A percentile compares a stretch with the other conserved stretches of the same genome.
These are phyloP conservation scores for Byasa hedistus DNA, from an alignment of 2,888 invertebrate genomes.

Conservation along the genomic window DNA sequence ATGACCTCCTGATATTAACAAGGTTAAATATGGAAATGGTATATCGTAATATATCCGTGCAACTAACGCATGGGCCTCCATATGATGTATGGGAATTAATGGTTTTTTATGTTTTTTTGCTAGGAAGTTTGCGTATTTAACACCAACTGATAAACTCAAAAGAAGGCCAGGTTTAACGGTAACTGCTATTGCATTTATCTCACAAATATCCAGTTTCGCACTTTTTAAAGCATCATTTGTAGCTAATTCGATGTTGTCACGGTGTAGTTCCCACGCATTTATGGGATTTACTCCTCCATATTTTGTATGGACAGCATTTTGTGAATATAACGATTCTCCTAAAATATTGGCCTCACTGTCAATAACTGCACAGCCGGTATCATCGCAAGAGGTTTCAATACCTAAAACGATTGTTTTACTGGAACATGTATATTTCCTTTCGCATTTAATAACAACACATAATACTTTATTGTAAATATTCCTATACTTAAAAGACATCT, in stretches of 20 bases:
- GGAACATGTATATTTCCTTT: constrained; percentile 12
- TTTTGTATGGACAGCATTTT: constrained; percentile 85
- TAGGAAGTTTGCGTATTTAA: constrained; percentile 89
- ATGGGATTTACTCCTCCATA: constrained; percentile 95
- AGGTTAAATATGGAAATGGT: constrained; percentile 92
- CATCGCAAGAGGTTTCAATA: constrained; percentile 99
- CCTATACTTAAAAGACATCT: background rate
- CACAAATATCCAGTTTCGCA: constrained; percentile 80
- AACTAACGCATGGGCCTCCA: constrained; percentile 98
- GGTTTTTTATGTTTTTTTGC: constrained; percentile 85
- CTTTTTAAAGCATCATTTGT: constrained; percentile 83
- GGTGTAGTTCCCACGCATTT: constrained; percentile 90
- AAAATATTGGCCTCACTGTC: constrained; percentile 84
- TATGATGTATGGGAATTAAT: constrained; percentile 97
- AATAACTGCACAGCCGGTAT: constrained; percentile 95
- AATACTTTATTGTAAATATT: background rate
- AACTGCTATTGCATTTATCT: constrained; percentile 92
- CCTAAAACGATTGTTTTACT: constrained; percentile 82
- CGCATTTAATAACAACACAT: constrained; percentile 1
- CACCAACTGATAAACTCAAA: constrained; percentile 88
- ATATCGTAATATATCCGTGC: constrained; percentile 86
- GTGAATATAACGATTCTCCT: constrained; percentile 90
- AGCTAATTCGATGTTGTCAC: constrained; percentile 86
- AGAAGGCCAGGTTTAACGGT: constrained; percentile 94
- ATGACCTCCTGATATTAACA: constrained; percentile 97